Conservation (phyloP, 2,888 invertebrate genomes). For the Tachina lurida region DNA sequence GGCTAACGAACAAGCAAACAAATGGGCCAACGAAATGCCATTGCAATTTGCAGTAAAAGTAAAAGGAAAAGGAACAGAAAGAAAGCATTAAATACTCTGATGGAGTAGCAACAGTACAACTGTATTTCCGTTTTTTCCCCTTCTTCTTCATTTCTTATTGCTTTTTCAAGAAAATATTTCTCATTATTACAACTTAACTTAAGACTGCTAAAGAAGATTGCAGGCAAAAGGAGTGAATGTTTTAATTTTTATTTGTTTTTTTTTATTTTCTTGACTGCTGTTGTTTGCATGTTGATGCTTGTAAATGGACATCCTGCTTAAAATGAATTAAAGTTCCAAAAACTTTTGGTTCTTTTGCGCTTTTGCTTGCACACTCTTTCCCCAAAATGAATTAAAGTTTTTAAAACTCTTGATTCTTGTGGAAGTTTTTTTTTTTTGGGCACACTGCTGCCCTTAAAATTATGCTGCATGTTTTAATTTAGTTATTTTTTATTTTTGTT, state of each 20-base stretch:
- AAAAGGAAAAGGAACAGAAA: not conserved
- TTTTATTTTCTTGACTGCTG: not conserved
- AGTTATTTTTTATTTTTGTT: constrained; percentile 3
- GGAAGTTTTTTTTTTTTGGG: not conserved
- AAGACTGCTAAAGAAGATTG: constrained; percentile 28
- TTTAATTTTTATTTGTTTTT: not conserved
- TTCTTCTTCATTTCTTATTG: not conserved
- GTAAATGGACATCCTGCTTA: constrained; percentile 50
- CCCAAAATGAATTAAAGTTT: constrained; percentile 28
- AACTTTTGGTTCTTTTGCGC: constrained; percentile 42
- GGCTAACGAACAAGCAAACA: constrained; percentile 12
- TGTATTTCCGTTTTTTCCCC: constrained; percentile 6
- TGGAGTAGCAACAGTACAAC: constrained; percentile 19
- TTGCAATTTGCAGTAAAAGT: not conserved
- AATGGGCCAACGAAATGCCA: not conserved
- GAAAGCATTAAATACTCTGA: not conserved
- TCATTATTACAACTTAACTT: constrained; percentile 49
- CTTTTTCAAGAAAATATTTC: not conserved
- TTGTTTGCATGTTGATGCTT: constrained; percentile 4
- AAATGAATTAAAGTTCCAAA: constrained; percentile 66
- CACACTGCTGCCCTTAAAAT: not conserved
- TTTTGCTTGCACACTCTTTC: not conserved
- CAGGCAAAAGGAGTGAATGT: not conserved
- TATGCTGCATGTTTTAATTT: not conserved
- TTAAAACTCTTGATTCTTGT: constrained; percentile 21